Evolutionary conservation across 2,797 vertebrate species (phyloP), one percentile per base, ranked within the genome.

Genomic region (Babyrousa celebensis): DNA sequence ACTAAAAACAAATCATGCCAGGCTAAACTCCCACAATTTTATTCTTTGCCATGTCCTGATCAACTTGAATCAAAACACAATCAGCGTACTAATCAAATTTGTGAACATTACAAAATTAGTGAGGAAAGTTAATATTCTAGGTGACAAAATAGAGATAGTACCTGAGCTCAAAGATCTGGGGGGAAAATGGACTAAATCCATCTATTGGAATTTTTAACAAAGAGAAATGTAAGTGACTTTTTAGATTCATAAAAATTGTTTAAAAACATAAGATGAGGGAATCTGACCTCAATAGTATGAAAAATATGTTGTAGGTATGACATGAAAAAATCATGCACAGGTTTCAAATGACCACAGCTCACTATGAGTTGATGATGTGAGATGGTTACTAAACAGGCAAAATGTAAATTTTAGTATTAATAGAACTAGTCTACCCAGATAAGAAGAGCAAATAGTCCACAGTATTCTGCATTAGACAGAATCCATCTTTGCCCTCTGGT

Each of bases 1-100:
- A 74, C 21, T 58, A 25, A 85, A 89, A 75, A 89, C 36, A 88
- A 93, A 89, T 62, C n/a, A 75, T 27, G 1, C 20, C 68, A 70
- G 20, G 21, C 71, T 80, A 74, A 92, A 27, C 62, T 63, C 25
- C 6, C 29, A 91, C 18, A 58, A 74, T 78, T 90, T 32, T 91
- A 21, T 56, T 85, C 58, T 94, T 60, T 56, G 56, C 20, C 15
- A 29, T 63, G 14, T 68, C 32, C 63, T 70, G 63, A 79, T 54
- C 32, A 85, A 68, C 68, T 91, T 79, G 25, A 20, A 85, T 48
- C n/a, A 95, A 97, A 92, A 85, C 27, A 67, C 12, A 95, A 72
- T 20, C 48, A 95, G 15, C n/a, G 56, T 79, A 16, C 16, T 89
- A 75, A 67, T 83, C 58, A 93, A 60, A 87, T 71, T 32, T 25